Conservation (phyloP, 2,888 invertebrate species). For the Synanthedon vespiformis region DNA sequence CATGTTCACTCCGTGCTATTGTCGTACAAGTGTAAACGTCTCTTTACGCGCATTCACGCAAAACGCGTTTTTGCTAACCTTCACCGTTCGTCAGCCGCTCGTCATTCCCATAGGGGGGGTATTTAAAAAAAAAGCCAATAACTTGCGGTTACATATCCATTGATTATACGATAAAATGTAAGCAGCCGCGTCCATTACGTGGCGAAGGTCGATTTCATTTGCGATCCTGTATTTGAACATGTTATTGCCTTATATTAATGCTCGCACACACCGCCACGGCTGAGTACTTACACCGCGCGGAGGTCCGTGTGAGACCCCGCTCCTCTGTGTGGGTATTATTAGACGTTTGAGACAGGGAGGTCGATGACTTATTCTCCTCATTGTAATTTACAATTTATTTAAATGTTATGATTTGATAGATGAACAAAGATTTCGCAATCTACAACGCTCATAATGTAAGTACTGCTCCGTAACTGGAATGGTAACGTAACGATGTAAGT, state of each 20-base stretch:
- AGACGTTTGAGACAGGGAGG: constrained; percentile 35
- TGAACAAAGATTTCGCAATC: constrained; percentile 35
- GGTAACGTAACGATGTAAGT: neutral
- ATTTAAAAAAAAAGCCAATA: constrained; percentile 4
- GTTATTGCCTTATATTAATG: constrained; percentile 21
- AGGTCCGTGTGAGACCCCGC: constrained; percentile 15
- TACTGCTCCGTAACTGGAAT: neutral
- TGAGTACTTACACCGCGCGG: constrained; percentile 13
- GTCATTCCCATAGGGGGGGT: neutral
- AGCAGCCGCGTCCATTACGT: constrained; percentile 20
- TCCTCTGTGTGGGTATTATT: constrained; percentile 31
- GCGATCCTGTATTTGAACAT: constrained; percentile 41
- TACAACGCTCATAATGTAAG: neutral
- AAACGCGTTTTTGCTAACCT: neutral
- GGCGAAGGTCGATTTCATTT: constrained; percentile 54
- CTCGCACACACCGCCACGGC: constrained; percentile 12
- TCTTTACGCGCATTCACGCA: neutral
- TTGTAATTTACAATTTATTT: constrained; percentile 65
- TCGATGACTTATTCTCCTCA: constrained; percentile 52
- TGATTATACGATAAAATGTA: constrained; percentile 19
- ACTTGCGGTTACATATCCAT: constrained; percentile 9
- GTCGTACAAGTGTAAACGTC: neutral
- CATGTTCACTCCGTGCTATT: neutral
- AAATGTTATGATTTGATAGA: constrained; percentile 56
- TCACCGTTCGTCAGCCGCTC: neutral